Percentiles rank a stretch among this genome's conserved stretches.
These are phyloP conservation scores for Girardinichthys multiradiatus DNA, from an alignment of 2,113 vertebrate species.

Conservation along the genomic window DNA sequence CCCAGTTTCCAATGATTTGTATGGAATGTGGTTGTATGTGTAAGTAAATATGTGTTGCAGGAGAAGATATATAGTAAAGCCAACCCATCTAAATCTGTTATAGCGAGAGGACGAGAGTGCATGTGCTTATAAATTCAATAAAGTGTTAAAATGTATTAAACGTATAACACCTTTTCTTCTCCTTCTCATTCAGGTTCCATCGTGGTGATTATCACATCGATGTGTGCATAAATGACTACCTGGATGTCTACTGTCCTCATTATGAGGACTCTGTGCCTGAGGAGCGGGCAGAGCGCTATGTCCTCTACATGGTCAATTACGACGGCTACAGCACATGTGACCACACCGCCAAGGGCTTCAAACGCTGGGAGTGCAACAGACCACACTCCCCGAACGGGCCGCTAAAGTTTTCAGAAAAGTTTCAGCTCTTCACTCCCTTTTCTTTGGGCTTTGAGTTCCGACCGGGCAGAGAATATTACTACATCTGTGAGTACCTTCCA, in stretches of 20 bases:
- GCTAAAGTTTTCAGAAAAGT: conserved; percentile 99
- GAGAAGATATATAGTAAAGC: conserved; percentile 68
- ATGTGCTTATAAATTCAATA: conserved; percentile 55
- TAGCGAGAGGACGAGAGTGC: conserved; percentile 51
- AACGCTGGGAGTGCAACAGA: conserved; percentile 98
- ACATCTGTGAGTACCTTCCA: conserved; percentile 94
- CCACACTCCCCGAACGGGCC: conserved; percentile 96
- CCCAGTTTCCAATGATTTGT: conserved; percentile 31
- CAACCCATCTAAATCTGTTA: conserved; percentile 46
- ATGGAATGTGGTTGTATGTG: conserved; percentile 36
- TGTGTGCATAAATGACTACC: conserved; percentile 98
- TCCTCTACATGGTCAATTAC: conserved; percentile 99
- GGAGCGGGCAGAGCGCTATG: conserved; percentile 93
- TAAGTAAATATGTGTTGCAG: conserved; percentile 57
- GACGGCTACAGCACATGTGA: conserved; percentile 98
- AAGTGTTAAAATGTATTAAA: neutral
- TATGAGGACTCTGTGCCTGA: conserved; percentile 94
- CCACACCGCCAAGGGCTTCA: conserved; percentile 98
- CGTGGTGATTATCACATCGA: conserved; percentile 96
- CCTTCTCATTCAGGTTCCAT: conserved; percentile 85
- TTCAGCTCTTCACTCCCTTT: conserved; percentile 99
- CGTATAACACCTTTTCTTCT: conserved; percentile 9
- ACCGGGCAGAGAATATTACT: conserved; percentile 98
- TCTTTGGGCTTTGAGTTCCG: conserved; percentile 98
- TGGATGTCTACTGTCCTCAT: conserved; percentile 98